phyloP scores from a whole-genome alignment of 2,797 vertebrate genomes.

The Apogon talboti region DNA sequence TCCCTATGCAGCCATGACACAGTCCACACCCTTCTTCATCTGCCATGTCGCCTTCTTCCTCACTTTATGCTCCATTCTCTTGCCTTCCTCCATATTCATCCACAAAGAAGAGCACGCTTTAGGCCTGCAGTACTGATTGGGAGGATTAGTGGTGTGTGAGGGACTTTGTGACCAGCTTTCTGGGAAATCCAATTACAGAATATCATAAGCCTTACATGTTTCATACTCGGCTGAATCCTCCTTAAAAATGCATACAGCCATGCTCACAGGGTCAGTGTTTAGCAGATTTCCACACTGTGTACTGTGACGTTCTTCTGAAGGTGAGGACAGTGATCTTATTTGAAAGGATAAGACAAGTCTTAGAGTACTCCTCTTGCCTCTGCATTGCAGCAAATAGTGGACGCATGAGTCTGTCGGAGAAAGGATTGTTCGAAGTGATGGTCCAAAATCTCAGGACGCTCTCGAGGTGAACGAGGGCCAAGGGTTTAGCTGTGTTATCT shows the following conservation, averaged over 20 bases:
- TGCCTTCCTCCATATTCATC: constrained; percentile 64
- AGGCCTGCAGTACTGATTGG: constrained; percentile 81
- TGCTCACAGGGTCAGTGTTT: constrained; percentile 66
- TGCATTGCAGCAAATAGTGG: constrained; percentile 80
- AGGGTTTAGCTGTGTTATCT: constrained; percentile 64
- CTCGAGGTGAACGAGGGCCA: constrained; percentile 52
- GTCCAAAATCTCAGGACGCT: constrained; percentile 46
- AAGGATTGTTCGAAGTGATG: constrained; percentile 60
- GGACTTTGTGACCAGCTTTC: constrained; percentile 87
- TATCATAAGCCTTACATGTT: constrained; percentile 86
- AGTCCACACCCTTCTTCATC: constrained; percentile 39
- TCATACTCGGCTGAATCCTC: constrained; percentile 79
- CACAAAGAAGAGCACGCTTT: constrained; percentile 60
- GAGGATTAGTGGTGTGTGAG: constrained; percentile 85
- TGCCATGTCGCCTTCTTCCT: constrained; percentile 16
- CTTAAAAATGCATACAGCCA: constrained; percentile 69
- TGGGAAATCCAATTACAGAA: constrained; percentile 88
- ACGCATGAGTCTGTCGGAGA: constrained; percentile 51
- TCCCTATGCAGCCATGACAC: constrained; percentile 17
- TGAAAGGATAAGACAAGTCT: constrained; percentile 61
- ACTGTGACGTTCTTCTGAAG: constrained; percentile 46
- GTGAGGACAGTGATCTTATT: constrained; percentile 60
- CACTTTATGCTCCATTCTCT: constrained; percentile 29
- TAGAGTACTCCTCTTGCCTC: constrained; percentile 53
- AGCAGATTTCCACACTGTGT: constrained; percentile 44